These are phyloP conservation scores for Melanchra persicariae DNA, from an alignment of 2,888 invertebrate genomes.

Conservation along the genomic window DNA sequence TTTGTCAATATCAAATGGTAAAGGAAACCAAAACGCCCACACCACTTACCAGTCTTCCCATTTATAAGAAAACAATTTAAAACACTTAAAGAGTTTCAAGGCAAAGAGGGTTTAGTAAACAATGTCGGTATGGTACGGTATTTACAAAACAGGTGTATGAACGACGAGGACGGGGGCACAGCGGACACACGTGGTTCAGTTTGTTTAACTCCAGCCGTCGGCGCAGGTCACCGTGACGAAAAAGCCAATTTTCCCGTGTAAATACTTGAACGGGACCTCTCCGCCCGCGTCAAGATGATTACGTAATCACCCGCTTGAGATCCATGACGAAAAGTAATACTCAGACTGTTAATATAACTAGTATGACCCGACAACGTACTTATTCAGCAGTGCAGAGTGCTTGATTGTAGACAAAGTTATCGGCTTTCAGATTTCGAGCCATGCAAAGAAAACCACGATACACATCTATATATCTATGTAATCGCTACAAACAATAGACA, in stretches of 20 bases:
- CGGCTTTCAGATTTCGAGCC: conserved; percentile 29
- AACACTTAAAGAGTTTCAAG: conserved; percentile 1
- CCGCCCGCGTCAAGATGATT: conserved; percentile 67
- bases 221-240: conserved; percentile 72
- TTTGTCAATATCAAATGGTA: not conserved
- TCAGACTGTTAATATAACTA: conserved; percentile 42
- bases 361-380: conserved; percentile 12
- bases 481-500: conserved; percentile 51
- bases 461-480: conserved; percentile 33
- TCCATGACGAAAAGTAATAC: conserved; percentile 47
- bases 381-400: conserved; percentile 2
- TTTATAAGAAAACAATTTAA: not conserved
- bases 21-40: not conserved
- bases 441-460: conserved; percentile 25
- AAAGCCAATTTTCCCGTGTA: conserved; percentile 79
- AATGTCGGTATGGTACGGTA: conserved; percentile 26
- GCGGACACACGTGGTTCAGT: conserved; percentile 49
- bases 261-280: conserved; percentile 76
- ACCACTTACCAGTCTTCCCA: not conserved
- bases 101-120: conserved; percentile 19
- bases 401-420: conserved; percentile 27
- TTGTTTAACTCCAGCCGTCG: conserved; percentile 66
- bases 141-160: conserved; percentile 49
- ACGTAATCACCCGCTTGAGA: conserved; percentile 58
- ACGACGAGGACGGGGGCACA: conserved; percentile 7